phyloP scores from a whole-genome alignment of 2,113 vertebrate species.

The Glaucidium brasilianum region DNA sequence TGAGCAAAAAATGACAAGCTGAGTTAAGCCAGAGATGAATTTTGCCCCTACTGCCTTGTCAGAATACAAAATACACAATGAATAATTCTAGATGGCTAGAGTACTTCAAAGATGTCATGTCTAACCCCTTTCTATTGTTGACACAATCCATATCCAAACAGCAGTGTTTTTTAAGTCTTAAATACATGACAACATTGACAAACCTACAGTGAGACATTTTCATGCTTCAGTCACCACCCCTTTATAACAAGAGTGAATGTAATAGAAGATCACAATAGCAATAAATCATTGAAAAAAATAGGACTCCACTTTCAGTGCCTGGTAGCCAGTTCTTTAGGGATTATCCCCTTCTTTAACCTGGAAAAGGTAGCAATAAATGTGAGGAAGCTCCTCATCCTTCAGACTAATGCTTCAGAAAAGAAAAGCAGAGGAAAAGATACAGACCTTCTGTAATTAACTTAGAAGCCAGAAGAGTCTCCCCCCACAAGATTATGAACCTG shows the following conservation, averaged over 20 bases:
- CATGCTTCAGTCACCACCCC: neutral
- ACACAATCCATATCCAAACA: neutral
- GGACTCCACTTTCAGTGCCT: neutral
- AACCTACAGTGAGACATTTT: neutral
- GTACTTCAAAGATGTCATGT: neutral
- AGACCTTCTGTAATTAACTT: slow-evolving; percentile 54
- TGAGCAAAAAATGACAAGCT: neutral
- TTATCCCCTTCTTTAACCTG: slow-evolving; percentile 10
- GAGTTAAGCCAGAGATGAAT: neutral
- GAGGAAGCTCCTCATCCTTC: slow-evolving; percentile 54
- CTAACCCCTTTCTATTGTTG: neutral
- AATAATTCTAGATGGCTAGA: neutral
- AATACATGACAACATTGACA: neutral
- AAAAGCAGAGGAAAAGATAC: slow-evolving; percentile 56
- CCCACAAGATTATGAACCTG: slow-evolving; percentile 43
- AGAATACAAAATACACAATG: neutral
- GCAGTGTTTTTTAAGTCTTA: neutral
- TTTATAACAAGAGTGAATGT: neutral
- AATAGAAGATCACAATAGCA: neutral
- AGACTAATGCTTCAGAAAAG: slow-evolving; percentile 58
- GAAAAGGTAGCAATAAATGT: slow-evolving; percentile 48
- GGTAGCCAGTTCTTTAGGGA: neutral
- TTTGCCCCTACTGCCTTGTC: neutral
- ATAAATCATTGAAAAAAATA: neutral
- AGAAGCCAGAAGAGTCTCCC: slow-evolving; percentile 18